These are phyloP conservation scores for Epinephelus malabaricus DNA, from an alignment of 2,797 vertebrate genomes.

Conservation along the genomic window DNA sequence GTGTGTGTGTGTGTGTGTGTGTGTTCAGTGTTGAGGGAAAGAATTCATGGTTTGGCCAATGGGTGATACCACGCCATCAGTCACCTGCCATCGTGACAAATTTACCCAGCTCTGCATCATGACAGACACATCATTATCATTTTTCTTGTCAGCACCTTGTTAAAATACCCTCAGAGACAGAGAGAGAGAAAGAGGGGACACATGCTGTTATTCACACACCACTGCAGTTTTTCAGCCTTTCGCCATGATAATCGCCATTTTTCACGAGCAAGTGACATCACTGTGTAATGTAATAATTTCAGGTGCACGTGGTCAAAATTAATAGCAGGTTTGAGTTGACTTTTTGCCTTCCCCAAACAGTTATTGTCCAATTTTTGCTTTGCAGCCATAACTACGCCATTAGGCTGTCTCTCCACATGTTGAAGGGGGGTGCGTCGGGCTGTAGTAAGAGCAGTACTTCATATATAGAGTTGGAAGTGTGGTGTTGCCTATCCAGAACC, in stretches of 20 bases:
- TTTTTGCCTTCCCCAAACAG: background rate
- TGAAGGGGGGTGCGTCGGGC: background rate
- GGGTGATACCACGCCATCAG: constrained; percentile 76
- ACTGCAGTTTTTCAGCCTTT: constrained; percentile 45
- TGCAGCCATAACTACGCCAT: background rate
- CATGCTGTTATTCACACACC: constrained; percentile 44
- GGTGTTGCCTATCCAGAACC: background rate
- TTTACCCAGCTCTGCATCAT: constrained; percentile 73
- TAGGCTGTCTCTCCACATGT: background rate
- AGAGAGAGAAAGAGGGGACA: constrained; percentile 16
- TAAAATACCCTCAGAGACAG: constrained; percentile 75
- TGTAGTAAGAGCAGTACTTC: background rate
- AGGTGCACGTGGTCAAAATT: constrained; percentile 10
- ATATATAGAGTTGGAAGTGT: background rate
- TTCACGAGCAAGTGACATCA: constrained; percentile 38
- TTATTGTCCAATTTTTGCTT: background rate
- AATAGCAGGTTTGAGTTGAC: constrained; percentile 19
- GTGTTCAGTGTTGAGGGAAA: constrained; percentile 55
- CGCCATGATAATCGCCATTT: constrained; percentile 28
- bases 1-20: background rate
- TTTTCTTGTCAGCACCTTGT: constrained; percentile 85
- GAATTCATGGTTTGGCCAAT: constrained; percentile 70
- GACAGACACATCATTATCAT: constrained; percentile 85
- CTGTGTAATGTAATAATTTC: constrained; percentile 6
- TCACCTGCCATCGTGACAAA: constrained; percentile 82